These are phyloP conservation scores for Mycetomoellerius zeteki DNA, from an alignment of 1,140 invertebrate genomes.

Conservation along the genomic window DNA sequence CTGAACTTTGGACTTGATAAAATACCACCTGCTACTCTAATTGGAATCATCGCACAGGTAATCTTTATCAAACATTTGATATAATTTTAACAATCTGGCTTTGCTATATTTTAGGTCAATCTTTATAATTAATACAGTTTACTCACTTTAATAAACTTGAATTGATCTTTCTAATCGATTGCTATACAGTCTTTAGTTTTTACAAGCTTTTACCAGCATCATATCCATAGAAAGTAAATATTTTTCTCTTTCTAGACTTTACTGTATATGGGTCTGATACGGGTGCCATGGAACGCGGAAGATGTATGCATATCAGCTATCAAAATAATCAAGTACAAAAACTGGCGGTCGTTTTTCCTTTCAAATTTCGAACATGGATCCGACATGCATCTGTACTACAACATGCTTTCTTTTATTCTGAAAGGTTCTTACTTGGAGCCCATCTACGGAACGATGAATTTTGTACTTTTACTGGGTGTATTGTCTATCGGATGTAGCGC, in stretches of 20 bases:
- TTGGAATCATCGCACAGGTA: conserved; percentile 87
- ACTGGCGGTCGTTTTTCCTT: conserved; percentile 89
- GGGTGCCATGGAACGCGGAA: conserved; percentile 87
- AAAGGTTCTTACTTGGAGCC: conserved; percentile 89
- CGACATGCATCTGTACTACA: conserved; percentile 92
- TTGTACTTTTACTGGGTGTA: conserved; percentile 87
- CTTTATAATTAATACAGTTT: background rate
- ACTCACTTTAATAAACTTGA: background rate
- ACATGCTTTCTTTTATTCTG: conserved; percentile 91
- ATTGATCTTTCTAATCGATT: background rate
- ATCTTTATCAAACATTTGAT: conserved; percentile 47
- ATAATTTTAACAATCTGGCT: background rate
- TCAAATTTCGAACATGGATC: conserved; percentile 90
- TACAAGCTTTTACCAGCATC: background rate
- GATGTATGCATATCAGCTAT: conserved; percentile 89
- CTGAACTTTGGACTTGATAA: conserved; percentile 88
- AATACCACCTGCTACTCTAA: conserved; percentile 90
- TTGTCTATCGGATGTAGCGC: conserved; percentile 88
- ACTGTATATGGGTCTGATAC: conserved; percentile 86
- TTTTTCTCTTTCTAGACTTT: conserved; percentile 81
- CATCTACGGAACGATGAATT: conserved; percentile 88
- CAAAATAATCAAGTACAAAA: conserved; percentile 86
- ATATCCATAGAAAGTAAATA: background rate
- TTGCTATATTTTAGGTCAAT: background rate
- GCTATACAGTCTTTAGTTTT: background rate